Conservation (phyloP, 2,113 vertebrate species). For the Catharus bicknelli region DNA sequence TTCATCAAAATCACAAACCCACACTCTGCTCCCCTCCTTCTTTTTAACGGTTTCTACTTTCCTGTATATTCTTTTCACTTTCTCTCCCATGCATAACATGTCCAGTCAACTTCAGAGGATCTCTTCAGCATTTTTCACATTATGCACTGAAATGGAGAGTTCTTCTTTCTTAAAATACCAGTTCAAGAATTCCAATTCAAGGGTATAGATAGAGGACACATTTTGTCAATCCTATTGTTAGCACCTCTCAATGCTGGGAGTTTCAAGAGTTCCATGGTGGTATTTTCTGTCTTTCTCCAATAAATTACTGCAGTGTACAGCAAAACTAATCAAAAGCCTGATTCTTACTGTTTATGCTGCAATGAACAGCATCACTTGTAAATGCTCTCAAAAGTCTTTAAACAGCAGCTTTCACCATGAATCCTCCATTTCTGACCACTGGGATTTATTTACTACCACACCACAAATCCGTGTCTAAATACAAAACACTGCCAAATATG, state of each 20-base stretch:
- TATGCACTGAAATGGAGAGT: neutral
- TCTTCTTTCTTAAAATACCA: neutral
- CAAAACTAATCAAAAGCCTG: neutral
- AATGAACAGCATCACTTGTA: neutral
- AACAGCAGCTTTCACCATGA: neutral
- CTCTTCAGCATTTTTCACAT: neutral
- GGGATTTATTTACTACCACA: fast-evolving
- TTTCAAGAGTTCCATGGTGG: fast-evolving
- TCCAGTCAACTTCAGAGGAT: neutral
- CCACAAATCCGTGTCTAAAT: neutral
- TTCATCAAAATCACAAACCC: neutral
- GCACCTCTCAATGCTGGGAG: neutral
- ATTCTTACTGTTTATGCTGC: fast-evolving
- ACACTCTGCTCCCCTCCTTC: neutral
- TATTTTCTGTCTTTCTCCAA: neutral
- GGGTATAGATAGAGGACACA: fast-evolving
- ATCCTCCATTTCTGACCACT: neutral
- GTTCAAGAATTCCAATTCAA: neutral
- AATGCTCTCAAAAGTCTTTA: neutral
- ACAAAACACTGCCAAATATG: neutral
- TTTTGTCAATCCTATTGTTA: neutral
- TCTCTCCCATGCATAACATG: neutral
- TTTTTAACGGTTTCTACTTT: neutral
- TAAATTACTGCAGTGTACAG: neutral
- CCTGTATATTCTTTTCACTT: neutral